Evolutionary conservation across 2,797 vertebrate genomes (phyloP), one percentile per base, ranked within the genome.

Genomic region (Aratinga solstitialis): DNA sequence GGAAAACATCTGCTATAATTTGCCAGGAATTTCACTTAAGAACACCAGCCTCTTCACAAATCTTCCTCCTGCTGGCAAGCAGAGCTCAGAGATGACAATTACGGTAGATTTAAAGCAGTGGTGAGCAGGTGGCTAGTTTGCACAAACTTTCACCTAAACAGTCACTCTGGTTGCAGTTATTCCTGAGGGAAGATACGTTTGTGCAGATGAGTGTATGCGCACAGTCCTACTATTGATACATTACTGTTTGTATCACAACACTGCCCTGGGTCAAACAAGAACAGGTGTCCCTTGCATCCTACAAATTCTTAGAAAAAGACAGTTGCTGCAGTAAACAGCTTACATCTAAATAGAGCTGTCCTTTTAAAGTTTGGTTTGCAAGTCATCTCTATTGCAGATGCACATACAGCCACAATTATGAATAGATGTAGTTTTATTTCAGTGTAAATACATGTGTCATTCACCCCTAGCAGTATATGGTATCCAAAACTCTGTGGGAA

Each of bases 231-330:
- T 93, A 47, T 76, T 18, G 30, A 81, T 59, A 73, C 2, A 15
- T 54, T 76, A 86, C 78, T 78, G 48, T 71, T 84, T 75, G 72
- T 85, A 89, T 73, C 74, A 84, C 72, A 84, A 81, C 75, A 90
- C 80, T 29, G 74, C 71, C 61, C 89, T 7, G 0, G 66, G 54
- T 74, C 87, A 95, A 84, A 83, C 26, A 21, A 84, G 78, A 92
- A 91, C 63, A 90, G 51, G 13, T 67, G 72, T 89, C 72, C 87
- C 62, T 86, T 87, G 87, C 75, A 83, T 63, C 50, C 45, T 26
- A 21, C 48, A 53, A 74, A 71, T 87, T 90, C 65, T 53, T 74
- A 45, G 78, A 80, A 92, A 94, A 84, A 89, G 85, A 38, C 38
- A 83, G 92, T 77, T 92, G 78, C 75, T 83, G 84, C 77, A 67